These are phyloP conservation scores for Theonella swinhoei DNA, from an alignment of 37 sponge, comb jelly and placozoan species.

Conservation along the genomic window DNA sequence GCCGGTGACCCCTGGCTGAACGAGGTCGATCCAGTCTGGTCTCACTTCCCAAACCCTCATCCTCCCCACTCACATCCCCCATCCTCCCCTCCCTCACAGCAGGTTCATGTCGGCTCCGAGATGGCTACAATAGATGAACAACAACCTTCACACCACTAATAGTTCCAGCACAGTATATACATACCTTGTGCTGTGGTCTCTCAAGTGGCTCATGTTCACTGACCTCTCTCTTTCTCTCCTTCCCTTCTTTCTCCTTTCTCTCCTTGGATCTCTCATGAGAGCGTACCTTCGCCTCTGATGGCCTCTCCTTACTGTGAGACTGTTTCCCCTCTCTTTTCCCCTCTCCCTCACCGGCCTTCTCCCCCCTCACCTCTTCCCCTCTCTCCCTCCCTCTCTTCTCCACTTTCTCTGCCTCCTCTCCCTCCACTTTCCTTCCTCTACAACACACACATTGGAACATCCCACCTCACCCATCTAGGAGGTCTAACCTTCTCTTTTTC, in stretches of 20 bases:
- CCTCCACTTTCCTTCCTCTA: conserved; percentile 19
- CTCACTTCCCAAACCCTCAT: conserved; percentile 30
- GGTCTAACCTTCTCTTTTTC: conserved; percentile 37
- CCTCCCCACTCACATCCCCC: conserved; percentile 4
- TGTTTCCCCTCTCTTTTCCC: not conserved
- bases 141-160: no score
- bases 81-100: not conserved
- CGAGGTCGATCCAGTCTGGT: conserved; percentile 51
- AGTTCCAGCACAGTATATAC: no score
- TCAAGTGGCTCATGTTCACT: not conserved
- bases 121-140: no score
- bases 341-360: conserved; percentile 20
- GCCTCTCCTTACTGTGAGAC: conserved; percentile 15
- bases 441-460: not conserved
- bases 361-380: not conserved
- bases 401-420: conserved; percentile 27
- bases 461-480: not conserved
- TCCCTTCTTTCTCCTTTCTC: not conserved
- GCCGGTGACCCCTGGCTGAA: conserved; percentile 62
- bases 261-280: not conserved
- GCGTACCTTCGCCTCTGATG: not conserved
- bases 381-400: conserved; percentile 20
- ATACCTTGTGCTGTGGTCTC: not conserved
- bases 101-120: no score
- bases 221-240: not conserved